Evolutionary conservation across 2,888 invertebrate species (phyloP).

Genomic region (Drosophila aldrichi): DNA sequence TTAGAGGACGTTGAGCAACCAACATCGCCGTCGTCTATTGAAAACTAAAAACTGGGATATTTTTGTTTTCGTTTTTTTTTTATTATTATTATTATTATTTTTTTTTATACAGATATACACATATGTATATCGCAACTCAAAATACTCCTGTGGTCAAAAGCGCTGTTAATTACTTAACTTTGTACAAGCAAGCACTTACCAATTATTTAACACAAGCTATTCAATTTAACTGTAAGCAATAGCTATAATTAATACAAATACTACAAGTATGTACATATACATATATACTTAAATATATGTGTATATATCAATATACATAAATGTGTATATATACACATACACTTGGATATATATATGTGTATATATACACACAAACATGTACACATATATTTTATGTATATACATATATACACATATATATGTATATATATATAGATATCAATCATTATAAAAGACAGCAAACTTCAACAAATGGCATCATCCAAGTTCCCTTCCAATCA

Average conservation of each 20-base stretch:
- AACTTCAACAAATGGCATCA: constrained; percentile 24
- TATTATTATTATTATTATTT: constrained; percentile 12
- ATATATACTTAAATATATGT: constrained; percentile 7
- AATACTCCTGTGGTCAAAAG: constrained; percentile 75
- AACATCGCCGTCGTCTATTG: neutral
- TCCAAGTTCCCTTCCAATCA: constrained; percentile 13
- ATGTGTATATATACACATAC: neutral
- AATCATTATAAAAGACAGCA: constrained; percentile 7
- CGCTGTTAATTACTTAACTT: constrained; percentile 40
- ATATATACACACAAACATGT: constrained; percentile 6
- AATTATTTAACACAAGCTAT: constrained; percentile 44
- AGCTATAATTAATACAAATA: constrained; percentile 31
- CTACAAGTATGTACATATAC: constrained; percentile 28
- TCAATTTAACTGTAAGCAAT: constrained; percentile 52
- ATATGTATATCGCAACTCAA: constrained; percentile 35
- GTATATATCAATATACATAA: neutral
- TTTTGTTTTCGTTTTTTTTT: too few relatives aligned
- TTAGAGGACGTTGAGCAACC: constrained; percentile 30
- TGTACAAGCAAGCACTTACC: constrained; percentile 19
- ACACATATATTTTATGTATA: constrained; percentile 2
- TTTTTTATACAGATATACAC: constrained; percentile 17
- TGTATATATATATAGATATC: neutral
- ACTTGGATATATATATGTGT: neutral
- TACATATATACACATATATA: neutral
- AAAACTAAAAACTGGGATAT: constrained; percentile 3